These are phyloP conservation scores for Catonia carolina DNA, from an alignment of 2,888 invertebrate genomes.

Conservation along the genomic window DNA sequence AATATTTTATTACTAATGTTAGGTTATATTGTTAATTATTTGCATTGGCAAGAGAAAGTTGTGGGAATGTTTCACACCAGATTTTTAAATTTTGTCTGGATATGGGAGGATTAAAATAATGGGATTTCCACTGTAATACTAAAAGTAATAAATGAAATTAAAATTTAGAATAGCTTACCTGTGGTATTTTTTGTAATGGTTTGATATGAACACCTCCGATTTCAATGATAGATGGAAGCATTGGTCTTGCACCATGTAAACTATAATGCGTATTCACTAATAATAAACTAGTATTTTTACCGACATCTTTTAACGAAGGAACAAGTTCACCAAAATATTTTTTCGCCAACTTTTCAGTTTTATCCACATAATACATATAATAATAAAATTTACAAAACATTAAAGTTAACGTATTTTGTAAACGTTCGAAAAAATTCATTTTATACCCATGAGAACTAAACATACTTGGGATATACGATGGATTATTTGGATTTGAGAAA, in stretches of 20 bases:
- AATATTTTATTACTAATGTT: too few relatives aligned
- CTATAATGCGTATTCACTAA: slow-evolving; percentile 46
- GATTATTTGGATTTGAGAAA: slow-evolving; percentile 53
- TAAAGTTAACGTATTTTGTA: slow-evolving; percentile 45
- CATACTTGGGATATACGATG: slow-evolving; percentile 50
- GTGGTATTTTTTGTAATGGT: too few relatives aligned
- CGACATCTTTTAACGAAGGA: slow-evolving; percentile 41
- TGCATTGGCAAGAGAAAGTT: too few relatives aligned
- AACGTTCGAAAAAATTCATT: slow-evolving; percentile 44
- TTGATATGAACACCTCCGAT: slow-evolving; percentile 52
- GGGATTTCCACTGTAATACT: too few relatives aligned
- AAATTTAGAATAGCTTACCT: too few relatives aligned
- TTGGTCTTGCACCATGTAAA: slow-evolving; percentile 43
- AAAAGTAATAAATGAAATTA: too few relatives aligned
- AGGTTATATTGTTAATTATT: too few relatives aligned
- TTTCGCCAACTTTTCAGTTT: slow-evolving; percentile 22
- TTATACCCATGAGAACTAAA: slow-evolving; percentile 40
- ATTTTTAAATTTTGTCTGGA: too few relatives aligned
- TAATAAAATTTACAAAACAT: slow-evolving; percentile 39
- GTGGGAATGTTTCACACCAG: too few relatives aligned
- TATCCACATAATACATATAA: too few relatives aligned
- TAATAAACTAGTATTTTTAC: slow-evolving; percentile 45
- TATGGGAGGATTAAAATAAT: too few relatives aligned
- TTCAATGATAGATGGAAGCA: slow-evolving; percentile 54
- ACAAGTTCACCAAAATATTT: slow-evolving; percentile 34